Conservation (phyloP, 2,888 invertebrate genomes). For the Dryocosmus kuriphilus region DNA sequence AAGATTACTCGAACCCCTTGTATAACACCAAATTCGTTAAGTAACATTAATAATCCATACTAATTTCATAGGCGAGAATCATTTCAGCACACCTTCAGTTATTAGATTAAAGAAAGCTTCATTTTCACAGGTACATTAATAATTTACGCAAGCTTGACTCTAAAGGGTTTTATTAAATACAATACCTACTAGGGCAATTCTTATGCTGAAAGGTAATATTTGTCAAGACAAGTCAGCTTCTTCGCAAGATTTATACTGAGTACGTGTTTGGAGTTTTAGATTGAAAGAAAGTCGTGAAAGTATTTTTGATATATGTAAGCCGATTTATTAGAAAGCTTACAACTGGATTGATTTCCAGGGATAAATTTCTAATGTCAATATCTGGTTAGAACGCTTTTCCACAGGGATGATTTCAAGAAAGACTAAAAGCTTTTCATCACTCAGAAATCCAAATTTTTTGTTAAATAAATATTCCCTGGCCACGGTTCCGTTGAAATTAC, state of each 20-base stretch:
- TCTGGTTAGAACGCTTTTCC: background rate
- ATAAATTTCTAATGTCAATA: constrained; percentile 23
- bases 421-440: background rate
- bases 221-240: constrained; percentile 50
- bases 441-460: no score
- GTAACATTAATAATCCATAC: background rate
- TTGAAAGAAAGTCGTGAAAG: constrained; percentile 23
- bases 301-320: constrained; percentile 31
- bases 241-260: constrained; percentile 50
- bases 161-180: background rate
- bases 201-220: constrained; percentile 48
- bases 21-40: constrained; percentile 3
- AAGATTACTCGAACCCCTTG: constrained; percentile 17
- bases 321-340: background rate
- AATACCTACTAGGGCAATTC: background rate
- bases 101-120: background rate
- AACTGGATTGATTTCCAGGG: constrained; percentile 10
- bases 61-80: background rate
- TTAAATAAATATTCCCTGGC: no score
- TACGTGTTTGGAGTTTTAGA: constrained; percentile 52
- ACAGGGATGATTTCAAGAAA: background rate
- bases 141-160: background rate
- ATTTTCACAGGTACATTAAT: background rate
- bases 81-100: background rate
- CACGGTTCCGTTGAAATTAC: no score